Percentiles rank a stretch among this genome's conserved stretches.
phyloP scores from a whole-genome alignment of 2,797 vertebrate species.

The Threskiornis aethiopicus region DNA sequence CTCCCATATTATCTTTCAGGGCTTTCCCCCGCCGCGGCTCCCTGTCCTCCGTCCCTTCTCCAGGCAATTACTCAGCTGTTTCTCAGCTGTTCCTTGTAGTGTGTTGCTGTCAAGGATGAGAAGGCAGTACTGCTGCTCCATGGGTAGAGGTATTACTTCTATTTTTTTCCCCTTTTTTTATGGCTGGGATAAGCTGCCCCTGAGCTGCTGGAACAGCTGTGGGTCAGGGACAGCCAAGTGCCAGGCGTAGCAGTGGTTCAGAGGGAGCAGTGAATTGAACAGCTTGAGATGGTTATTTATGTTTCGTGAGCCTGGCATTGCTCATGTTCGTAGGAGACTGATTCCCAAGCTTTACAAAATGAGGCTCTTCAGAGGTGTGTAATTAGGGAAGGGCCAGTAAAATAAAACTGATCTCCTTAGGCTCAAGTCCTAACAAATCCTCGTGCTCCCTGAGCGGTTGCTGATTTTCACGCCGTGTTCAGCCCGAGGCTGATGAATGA shows the following conservation, averaged over 20 bases:
- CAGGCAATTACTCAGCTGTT: conserved; percentile 56
- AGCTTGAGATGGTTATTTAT: not conserved
- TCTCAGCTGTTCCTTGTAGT: conserved; percentile 47
- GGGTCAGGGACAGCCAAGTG: not conserved
- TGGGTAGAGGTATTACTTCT: not conserved
- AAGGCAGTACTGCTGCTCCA: not conserved
- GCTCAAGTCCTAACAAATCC: not conserved
- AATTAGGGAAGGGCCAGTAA: not conserved
- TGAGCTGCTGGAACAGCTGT: conserved; percentile 18
- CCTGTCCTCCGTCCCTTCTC: not conserved
- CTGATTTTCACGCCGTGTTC: not conserved
- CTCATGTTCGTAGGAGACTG: rapidly evolving
- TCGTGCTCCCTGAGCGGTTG: rapidly evolving
- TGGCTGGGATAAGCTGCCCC: not conserved
- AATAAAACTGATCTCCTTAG: not conserved
- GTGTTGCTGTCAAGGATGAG: not conserved
- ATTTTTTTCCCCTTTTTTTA: not conserved
- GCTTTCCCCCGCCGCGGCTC: not conserved
- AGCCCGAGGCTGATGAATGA: not conserved
- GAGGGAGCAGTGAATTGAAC: not conserved
- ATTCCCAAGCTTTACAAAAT: not conserved
- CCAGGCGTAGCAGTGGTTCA: not conserved
- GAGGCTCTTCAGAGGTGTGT: not conserved
- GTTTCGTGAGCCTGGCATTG: not conserved
- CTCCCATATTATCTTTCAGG: not conserved